A percentile compares a stretch with the other conserved stretches of the same genome.
Evolutionary conservation across 2,888 invertebrate species (phyloP).

Genomic region (Thysanoteuthis rhombus): DNA sequence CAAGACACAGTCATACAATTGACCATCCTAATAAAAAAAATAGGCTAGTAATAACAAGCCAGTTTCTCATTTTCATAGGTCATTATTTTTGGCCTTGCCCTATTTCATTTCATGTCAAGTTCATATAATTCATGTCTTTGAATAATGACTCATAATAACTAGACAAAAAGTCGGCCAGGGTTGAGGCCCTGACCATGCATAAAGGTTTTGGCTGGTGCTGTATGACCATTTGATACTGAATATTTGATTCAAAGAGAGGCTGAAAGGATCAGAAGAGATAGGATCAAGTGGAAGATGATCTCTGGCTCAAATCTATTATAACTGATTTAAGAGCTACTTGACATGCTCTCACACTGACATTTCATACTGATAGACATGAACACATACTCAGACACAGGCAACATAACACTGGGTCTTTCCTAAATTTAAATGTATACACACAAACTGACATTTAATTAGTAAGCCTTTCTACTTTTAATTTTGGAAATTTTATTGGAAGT

Average conservation of each 20-base stretch:
- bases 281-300: not conserved
- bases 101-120: not conserved
- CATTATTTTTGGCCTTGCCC: not conserved
- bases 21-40: not conserved
- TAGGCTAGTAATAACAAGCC: not conserved
- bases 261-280: not conserved
- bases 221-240: not conserved
- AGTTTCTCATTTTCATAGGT: not conserved
- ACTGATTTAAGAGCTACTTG: not conserved
- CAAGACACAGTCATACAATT: not conserved
- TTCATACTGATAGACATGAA: not conserved
- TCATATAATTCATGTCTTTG: not conserved
- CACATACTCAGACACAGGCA: too few relatives aligned
- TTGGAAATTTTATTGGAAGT: too few relatives aligned
- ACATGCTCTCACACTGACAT: not conserved
- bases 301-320: not conserved
- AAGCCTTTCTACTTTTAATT: too few relatives aligned
- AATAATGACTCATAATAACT: not conserved
- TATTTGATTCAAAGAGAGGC: not conserved
- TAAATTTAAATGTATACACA: too few relatives aligned
- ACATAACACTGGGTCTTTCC: too few relatives aligned
- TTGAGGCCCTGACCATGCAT: not conserved
- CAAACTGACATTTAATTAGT: too few relatives aligned
- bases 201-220: not conserved
- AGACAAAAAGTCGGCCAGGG: not conserved